Percentiles rank a stretch among this genome's conserved stretches.
phyloP scores from a whole-genome alignment of 2,797 vertebrate species.

The Amniataba percoides region DNA sequence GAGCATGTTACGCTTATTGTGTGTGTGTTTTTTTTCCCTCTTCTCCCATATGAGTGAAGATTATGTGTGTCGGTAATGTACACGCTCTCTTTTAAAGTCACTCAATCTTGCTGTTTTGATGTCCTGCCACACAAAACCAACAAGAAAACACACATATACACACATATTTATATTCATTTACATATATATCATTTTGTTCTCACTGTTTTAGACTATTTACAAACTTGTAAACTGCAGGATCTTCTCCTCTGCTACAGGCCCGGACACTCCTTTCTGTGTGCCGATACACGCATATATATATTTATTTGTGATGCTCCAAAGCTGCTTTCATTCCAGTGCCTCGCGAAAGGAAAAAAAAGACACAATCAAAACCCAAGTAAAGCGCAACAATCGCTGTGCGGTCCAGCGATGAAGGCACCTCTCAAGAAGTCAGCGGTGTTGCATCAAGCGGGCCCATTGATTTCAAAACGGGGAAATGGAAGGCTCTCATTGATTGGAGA shows the following conservation, averaged over 20 bases:
- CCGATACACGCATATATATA: neutral
- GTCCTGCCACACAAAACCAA: neutral
- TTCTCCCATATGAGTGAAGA: neutral
- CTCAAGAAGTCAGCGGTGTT: conserved; percentile 72
- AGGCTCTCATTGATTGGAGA: conserved; percentile 84
- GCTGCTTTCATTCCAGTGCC: conserved; percentile 20
- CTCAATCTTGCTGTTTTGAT: neutral
- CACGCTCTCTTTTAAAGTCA: neutral
- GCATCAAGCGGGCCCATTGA: conserved; percentile 82
- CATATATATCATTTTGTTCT: too few species aligned
- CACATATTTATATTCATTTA: too few species aligned
- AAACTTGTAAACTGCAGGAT: neutral
- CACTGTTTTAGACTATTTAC: too few species aligned
- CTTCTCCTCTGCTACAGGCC: neutral
- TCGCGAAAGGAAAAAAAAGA: neutral
- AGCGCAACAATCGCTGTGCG: conserved; percentile 40
- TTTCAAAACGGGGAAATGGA: conserved; percentile 77
- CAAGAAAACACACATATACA: neutral
- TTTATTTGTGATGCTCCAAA: neutral
- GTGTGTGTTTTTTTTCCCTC: neutral
- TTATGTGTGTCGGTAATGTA: neutral
- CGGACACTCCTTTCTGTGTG: neutral
- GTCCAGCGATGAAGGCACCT: conserved; percentile 56
- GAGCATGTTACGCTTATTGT: conserved; percentile 19
- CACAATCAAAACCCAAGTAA: conserved; percentile 45